phyloP scores from a whole-genome alignment of 1,140 invertebrate genomes.

The Anadara kagoshimensis region DNA sequence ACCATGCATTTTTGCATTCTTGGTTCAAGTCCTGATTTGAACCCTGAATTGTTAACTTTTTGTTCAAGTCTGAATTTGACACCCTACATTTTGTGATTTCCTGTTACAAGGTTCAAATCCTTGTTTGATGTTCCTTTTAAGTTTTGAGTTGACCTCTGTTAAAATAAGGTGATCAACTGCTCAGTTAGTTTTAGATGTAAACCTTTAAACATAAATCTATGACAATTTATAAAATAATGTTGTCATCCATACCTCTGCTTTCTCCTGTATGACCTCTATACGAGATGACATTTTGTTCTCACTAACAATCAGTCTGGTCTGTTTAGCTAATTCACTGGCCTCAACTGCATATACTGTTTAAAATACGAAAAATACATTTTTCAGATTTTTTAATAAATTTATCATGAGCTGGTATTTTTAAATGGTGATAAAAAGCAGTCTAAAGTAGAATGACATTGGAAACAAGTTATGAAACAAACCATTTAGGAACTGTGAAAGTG shows the following conservation, averaged over 20 bases:
- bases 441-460: not conserved
- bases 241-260: slow-evolving; percentile 56
- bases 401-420: not conserved
- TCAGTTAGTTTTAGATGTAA: no score
- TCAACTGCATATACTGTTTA: slow-evolving; percentile 64
- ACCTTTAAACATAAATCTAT: not conserved
- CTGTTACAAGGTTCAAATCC: no score
- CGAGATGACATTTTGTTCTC: slow-evolving; percentile 66
- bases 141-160: no score
- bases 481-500: no score
- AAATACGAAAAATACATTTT: slow-evolving; percentile 1
- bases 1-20: no score
- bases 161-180: no score
- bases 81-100: no score
- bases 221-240: not conserved
- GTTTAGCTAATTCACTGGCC: slow-evolving; percentile 55
- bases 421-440: not conserved
- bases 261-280: slow-evolving; percentile 67
- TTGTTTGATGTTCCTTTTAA: no score
- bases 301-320: slow-evolving; percentile 53
- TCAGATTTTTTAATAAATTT: not conserved
- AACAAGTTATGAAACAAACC: no score
- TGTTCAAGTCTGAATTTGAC: no score
- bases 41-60: no score
- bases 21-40: no score